Evolutionary conservation across 2,797 vertebrate species (phyloP), one percentile per base, ranked within the genome.

Genomic region (Acestrorhynchus altus): DNA sequence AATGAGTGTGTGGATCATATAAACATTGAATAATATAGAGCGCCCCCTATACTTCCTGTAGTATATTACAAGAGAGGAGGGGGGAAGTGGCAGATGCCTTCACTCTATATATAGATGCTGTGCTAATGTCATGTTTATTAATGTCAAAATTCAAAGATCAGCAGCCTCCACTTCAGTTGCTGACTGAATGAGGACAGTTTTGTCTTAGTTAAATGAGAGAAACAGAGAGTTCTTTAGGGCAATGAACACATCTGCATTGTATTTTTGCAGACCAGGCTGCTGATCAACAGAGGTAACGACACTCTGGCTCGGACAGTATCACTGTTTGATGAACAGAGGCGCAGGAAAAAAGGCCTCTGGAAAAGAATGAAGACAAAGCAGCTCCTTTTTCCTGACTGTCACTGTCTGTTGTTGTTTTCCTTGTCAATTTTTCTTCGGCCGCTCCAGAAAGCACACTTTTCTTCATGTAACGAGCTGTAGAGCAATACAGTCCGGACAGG

Each of bases 281-380:
- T n/a, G n/a, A n/a, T n/a, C n/a, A n/a, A n/a, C n/a, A 76, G 52
- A 35, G 46, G 68, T 85, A 83, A 86, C 83, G 82, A 84, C 79
- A 72, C 79, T 80, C 71, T 64, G 49, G 65, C 76, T 77, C 74
- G 5, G 46, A 59, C 69, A 74, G 70, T 74, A 63, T 78, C 54
- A 51, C 63, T 20, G 78, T 81, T 76, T 78, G 76, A 85, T 83
- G 84, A 83, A 74, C 54, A 20, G 70, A n/a, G 18, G 4, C 5
- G 54, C 10, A 10, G 9, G 54, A 11, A 66, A 57, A 79, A 71
- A 31, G 20, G 4, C 60, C 24, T 64, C 56, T 57, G 49, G 46
- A 74, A 72, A 18, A 61, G 57, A 77, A 81, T 81, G 61, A 73
- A 78, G 54, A 78, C 60, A 60, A 51, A 57, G 68, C 4, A 51